Evolutionary conservation across 2,888 invertebrate species (phyloP).

Genomic region (Buathra laborator): DNA sequence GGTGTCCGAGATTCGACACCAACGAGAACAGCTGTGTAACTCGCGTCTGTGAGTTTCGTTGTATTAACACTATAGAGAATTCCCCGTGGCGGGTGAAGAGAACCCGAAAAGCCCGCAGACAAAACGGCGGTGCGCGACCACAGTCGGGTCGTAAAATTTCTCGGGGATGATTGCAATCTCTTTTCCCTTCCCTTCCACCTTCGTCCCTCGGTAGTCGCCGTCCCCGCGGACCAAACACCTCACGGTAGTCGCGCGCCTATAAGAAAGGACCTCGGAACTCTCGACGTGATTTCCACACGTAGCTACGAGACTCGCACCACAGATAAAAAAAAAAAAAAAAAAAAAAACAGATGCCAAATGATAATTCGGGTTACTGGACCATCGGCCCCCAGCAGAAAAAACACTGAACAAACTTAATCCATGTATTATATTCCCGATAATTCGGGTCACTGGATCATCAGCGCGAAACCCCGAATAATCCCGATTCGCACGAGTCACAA

Average conservation of each 20-base stretch:
- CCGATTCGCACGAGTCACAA: no score
- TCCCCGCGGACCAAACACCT: conserved; percentile 43
- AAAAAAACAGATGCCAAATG: neutral
- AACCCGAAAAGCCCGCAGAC: conserved; percentile 55
- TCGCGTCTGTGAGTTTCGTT: conserved; percentile 9
- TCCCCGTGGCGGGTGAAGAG: conserved; percentile 26
- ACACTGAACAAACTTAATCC: conserved; percentile 14
- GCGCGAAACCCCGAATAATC: neutral
- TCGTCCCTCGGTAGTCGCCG: neutral
- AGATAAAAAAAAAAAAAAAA: neutral
- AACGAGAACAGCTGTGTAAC: conserved; percentile 28
- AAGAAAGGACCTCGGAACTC: conserved; percentile 27
- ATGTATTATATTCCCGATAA: neutral
- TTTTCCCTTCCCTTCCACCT: conserved; percentile 7
- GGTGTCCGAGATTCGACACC: neutral
- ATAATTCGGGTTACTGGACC: conserved; percentile 23
- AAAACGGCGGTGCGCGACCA: conserved; percentile 59
- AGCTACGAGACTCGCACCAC: neutral
- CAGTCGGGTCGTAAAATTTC: conserved; percentile 70
- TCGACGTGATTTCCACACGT: neutral
- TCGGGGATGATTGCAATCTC: conserved; percentile 71
- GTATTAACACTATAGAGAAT: conserved; percentile 19
- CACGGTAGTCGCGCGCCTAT: conserved; percentile 23
- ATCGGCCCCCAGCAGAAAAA: conserved; percentile 2
- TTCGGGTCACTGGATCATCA: no score